Conservation (phyloP, 2,113 vertebrate species). For the Oreotrochilus melanogaster region DNA sequence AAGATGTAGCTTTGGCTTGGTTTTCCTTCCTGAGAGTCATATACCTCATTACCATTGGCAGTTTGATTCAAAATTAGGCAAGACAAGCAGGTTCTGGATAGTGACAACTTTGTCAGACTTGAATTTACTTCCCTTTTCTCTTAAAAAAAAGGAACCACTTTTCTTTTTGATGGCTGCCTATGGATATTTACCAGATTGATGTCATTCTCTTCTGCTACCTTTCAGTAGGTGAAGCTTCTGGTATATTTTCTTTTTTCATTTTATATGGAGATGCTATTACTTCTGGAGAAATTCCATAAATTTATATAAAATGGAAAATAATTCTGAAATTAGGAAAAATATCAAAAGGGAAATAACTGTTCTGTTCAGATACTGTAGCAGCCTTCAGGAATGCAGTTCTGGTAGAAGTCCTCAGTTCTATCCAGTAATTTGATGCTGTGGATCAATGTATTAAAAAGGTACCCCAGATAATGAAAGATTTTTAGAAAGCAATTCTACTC, state of each 20-base stretch:
- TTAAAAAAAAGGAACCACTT: constrained; percentile 45
- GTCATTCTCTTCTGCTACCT: constrained; percentile 51
- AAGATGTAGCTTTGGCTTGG: constrained; percentile 23
- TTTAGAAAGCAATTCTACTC: neutral
- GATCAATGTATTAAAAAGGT: neutral
- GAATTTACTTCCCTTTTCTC: constrained; percentile 34
- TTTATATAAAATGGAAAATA: neutral
- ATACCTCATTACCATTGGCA: constrained; percentile 16
- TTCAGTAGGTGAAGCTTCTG: constrained; percentile 16
- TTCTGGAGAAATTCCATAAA: neutral
- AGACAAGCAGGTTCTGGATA: constrained; percentile 22
- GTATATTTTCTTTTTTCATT: constrained; percentile 11
- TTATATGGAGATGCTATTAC: neutral
- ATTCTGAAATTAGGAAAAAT: neutral
- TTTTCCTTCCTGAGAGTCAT: constrained; percentile 23
- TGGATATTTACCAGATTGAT: constrained; percentile 54
- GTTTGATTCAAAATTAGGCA: constrained; percentile 57
- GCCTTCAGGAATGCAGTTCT: neutral
- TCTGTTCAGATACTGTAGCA: neutral
- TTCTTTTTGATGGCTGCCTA: constrained; percentile 47
- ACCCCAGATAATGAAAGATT: neutral
- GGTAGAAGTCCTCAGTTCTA: neutral
- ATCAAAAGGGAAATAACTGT: neutral
- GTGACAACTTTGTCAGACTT: constrained; percentile 44
- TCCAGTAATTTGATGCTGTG: neutral